Conservation (phyloP, 2,888 invertebrate species). For the Eupithecia pulchellata region DNA sequence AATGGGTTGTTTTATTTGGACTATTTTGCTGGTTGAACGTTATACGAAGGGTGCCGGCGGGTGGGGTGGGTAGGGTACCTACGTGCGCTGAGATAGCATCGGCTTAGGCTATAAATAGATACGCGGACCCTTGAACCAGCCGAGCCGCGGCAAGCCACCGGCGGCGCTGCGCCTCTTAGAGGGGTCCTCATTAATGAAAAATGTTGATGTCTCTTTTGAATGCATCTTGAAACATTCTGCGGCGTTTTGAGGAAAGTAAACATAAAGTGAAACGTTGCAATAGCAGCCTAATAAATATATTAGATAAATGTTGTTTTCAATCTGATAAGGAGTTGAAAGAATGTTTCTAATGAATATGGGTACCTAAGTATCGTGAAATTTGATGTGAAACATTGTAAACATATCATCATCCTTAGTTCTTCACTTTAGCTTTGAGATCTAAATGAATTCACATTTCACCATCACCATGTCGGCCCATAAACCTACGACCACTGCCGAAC, state of each 20-base stretch:
- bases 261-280: not conserved
- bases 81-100: conserved; percentile 75
- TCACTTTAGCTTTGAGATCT: not conserved
- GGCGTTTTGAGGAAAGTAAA: conserved; percentile 10
- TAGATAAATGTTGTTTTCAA: not conserved
- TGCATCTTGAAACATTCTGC: conserved; percentile 7
- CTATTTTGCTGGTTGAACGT: conserved; percentile 78
- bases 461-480: not conserved
- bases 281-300: too few relatives aligned
- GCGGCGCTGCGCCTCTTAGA: conserved; percentile 66
- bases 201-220: conserved; percentile 28
- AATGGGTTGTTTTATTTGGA: conserved; percentile 72
- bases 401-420: not conserved
- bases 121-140: conserved; percentile 82
- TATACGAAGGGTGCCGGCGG: conserved; percentile 79
- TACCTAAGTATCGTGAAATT: too few relatives aligned
- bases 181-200: conserved; percentile 54
- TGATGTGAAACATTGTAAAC: too few relatives aligned
- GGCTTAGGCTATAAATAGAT: conserved; percentile 80
- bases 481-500: not conserved
- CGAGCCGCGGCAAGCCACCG: conserved; percentile 66
- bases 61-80: conserved; percentile 54
- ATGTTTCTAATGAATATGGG: too few relatives aligned
- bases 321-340: not conserved
- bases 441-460: too few relatives aligned